These are phyloP conservation scores for Antedon bifida DNA, from an alignment of 35 echinoderm and acorn worm genomes.

Conservation along the genomic window DNA sequence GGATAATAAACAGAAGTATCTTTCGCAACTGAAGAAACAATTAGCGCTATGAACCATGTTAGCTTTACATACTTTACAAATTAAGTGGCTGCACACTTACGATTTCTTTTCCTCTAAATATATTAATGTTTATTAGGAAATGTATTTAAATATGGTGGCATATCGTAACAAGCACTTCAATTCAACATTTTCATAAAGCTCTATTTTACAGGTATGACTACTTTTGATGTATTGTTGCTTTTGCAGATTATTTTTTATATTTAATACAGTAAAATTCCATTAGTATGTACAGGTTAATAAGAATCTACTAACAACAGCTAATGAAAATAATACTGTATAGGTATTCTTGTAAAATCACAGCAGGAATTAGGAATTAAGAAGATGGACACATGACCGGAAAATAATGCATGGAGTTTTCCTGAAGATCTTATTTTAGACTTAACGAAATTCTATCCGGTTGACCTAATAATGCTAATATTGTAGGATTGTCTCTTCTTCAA, in stretches of 20 bases:
- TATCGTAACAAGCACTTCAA: too few species aligned
- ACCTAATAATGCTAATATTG: neutral
- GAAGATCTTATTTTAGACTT: neutral
- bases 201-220: too few species aligned
- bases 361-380: neutral
- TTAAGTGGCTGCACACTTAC: too few species aligned
- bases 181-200: too few species aligned
- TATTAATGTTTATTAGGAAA: too few species aligned
- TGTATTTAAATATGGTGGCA: too few species aligned
- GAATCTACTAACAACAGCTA: neutral
- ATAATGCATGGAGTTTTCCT: neutral
- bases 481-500: neutral
- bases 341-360: neutral
- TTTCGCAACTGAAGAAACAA: neutral
- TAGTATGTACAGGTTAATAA: neutral
- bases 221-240: too few species aligned
- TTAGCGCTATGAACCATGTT: neutral
- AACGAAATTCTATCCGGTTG: neutral
- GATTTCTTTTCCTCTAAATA: too few species aligned
- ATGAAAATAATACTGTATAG: neutral
- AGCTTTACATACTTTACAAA: neutral
- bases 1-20: neutral
- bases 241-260: too few species aligned
- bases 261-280: too few species aligned
- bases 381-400: neutral